phyloP scores from a whole-genome alignment of 2,113 vertebrate genomes.

The Equus quagga region DNA sequence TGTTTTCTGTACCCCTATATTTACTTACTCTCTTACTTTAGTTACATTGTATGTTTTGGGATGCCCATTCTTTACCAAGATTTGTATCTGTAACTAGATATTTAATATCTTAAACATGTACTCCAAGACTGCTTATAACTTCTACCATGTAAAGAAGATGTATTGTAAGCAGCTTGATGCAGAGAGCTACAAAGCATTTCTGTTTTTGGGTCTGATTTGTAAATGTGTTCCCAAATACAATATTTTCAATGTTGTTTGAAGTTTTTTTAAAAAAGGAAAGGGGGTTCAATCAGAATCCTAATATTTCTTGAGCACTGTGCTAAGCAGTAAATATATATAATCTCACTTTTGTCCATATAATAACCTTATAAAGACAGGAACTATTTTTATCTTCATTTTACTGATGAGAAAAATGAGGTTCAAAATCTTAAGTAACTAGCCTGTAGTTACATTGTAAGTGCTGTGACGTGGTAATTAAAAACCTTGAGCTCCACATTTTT shows the following conservation, averaged over 20 bases:
- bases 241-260: not conserved
- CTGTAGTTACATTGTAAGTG: not conserved
- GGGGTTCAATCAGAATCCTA: not conserved
- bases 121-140: not conserved
- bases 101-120: not conserved
- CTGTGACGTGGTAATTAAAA: not conserved
- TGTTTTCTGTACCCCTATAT: not conserved
- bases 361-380: not conserved
- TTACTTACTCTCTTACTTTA: not conserved
- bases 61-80: not conserved
- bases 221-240: not conserved
- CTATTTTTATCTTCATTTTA: constrained; percentile 26
- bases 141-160: not conserved
- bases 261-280: not conserved
- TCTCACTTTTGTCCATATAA: not conserved
- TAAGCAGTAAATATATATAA: not conserved
- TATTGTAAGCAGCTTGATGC: not conserved
- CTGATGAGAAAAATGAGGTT: constrained; percentile 50
- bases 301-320: not conserved
- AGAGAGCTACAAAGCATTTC: not conserved
- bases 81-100: not conserved
- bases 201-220: not conserved
- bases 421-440: not conserved
- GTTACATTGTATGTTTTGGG: constrained; percentile 12
- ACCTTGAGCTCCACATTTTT: not conserved